Conservation (phyloP, 2,888 invertebrate species). For the Caenorhabditis virilis region DNA sequence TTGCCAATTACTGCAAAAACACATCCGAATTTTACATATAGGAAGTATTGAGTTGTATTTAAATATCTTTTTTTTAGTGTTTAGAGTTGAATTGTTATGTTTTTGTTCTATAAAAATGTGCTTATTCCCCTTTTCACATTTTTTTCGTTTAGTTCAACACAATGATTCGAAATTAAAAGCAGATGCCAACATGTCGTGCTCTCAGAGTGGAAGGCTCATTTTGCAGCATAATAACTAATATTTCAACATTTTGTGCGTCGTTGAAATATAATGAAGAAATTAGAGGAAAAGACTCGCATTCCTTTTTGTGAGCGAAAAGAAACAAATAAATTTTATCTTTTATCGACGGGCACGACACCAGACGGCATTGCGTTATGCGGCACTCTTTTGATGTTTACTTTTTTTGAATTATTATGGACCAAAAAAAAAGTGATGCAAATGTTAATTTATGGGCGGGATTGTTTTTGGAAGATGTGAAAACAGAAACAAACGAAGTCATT, state of each 20-base stretch:
- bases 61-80: constrained; percentile 1
- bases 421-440: neutral
- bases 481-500: too few relatives aligned
- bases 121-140: neutral
- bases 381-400: constrained; percentile 14
- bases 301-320: neutral
- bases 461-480: too few relatives aligned
- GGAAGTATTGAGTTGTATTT: constrained; percentile 45
- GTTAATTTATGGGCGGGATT: neutral
- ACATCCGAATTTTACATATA: constrained; percentile 58
- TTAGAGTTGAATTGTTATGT: constrained; percentile 8
- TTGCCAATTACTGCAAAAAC: constrained; percentile 46
- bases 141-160: neutral
- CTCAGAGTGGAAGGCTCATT: too few relatives aligned
- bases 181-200: too few relatives aligned
- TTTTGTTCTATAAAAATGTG: neutral
- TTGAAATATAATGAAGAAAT: too few relatives aligned
- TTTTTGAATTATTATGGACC: constrained; percentile 21
- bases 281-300: too few relatives aligned
- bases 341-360: constrained; percentile 23
- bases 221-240: too few relatives aligned
- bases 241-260: too few relatives aligned
- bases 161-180: too few relatives aligned
- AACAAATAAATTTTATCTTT: constrained; percentile 41
- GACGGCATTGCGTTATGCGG: constrained; percentile 22